Conservation (phyloP, 1,140 invertebrate species). For the Ips typographus region DNA sequence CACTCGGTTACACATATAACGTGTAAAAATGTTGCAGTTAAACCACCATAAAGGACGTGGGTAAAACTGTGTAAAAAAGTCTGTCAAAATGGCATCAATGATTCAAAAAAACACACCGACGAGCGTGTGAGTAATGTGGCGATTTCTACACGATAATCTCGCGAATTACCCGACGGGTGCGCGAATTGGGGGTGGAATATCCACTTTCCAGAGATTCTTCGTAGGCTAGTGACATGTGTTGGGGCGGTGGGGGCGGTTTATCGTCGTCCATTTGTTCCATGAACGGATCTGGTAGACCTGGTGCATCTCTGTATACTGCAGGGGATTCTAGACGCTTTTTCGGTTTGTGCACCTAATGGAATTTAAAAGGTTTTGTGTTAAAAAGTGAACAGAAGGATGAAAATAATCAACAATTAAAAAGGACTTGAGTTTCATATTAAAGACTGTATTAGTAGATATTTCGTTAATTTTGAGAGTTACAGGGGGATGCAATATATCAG, state of each 20-base stretch:
- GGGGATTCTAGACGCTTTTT: slow-evolving; percentile 86
- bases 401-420: too few relatives aligned
- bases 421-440: too few relatives aligned
- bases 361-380: too few relatives aligned
- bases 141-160: slow-evolving; percentile 87
- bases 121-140: neutral
- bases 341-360: slow-evolving; percentile 73
- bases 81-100: too few relatives aligned
- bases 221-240: slow-evolving; percentile 83
- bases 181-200: slow-evolving; percentile 89
- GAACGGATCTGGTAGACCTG: slow-evolving; percentile 84
- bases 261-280: slow-evolving; percentile 74
- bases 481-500: too few relatives aligned
- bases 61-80: too few relatives aligned
- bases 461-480: neutral
- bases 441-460: neutral
- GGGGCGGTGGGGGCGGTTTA: slow-evolving; percentile 67
- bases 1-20: too few relatives aligned
- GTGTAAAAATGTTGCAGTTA: too few relatives aligned
- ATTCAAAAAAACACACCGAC: too few relatives aligned
- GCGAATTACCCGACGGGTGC: slow-evolving; percentile 84
- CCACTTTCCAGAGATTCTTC: slow-evolving; percentile 90
- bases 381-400: too few relatives aligned
- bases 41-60: too few relatives aligned
- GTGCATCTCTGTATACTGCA: slow-evolving; percentile 79